Evolutionary conservation across 1,140 invertebrate genomes (phyloP), one percentile per base, ranked within the genome.

Genomic region (Pseudoatta argentina): DNA sequence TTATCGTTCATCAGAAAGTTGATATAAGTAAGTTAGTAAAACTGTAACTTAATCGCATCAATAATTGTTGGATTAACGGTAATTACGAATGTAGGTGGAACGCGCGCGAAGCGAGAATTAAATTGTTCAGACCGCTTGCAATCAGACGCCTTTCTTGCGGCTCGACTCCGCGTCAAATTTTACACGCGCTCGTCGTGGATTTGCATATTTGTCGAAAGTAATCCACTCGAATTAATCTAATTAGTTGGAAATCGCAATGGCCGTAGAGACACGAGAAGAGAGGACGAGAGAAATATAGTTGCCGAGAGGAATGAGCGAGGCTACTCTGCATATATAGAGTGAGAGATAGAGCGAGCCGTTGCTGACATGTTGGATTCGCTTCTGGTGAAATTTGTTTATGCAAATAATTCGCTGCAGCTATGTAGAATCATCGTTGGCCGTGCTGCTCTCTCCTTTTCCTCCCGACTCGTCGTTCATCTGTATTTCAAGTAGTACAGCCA

Each of bases 381-480:
- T 59, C 78, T 88, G 91, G 76, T 88, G 92, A 92, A 94, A 94
- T 94, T 94, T 93, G 93, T 94, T 94, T 93, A 94, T 94, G 93
- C 93, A 94, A 93, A 94, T 94, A 93, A 92, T 93, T 92, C 91
- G 82, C 83, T 67, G 87, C 87, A 82, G 90, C 89, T 83, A 61
- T 39, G 92, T 91, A 93, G 71, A 93, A 92, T 88, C 88, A n/a
- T 57, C 64, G 64, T 21, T 39, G 64, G 89, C 90, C 76, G 78
- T 61, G 81, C 72, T 72, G 77, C n/a, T 87, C 86, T 91, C 86
- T 85, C 57, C 63, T 67, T 83, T 88, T 75, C 75, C 79, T 85
- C 59, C 78, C 83, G 64, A 86, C 44, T 53, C 91, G 88, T 87
- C 89, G 90, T 90, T 86, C 87, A 86, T 89, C 85, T 86, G 86